Evolutionary conservation across 2,113 vertebrate species (phyloP).

Genomic region (Lontra canadensis): DNA sequence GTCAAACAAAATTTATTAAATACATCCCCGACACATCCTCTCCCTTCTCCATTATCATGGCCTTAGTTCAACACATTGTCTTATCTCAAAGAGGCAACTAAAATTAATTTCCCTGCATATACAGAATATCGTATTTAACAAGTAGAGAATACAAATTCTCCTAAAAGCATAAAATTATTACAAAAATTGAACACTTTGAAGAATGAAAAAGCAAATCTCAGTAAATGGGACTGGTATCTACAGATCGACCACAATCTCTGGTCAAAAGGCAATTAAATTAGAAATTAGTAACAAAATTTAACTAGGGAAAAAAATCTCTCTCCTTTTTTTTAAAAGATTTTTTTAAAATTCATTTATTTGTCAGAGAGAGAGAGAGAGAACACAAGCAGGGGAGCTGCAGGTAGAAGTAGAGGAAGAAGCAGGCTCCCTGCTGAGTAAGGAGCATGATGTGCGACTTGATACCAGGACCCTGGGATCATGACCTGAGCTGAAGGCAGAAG

Average conservation of each 20-base stretch:
- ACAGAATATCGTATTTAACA: background rate
- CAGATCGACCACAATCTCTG: background rate
- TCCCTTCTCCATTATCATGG: background rate
- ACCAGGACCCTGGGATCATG: no score
- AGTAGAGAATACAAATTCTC: slow-evolving; percentile 19
- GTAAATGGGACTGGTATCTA: background rate
- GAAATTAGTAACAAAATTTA: slow-evolving; percentile 35
- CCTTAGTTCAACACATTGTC: background rate
- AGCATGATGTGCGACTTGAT: no score
- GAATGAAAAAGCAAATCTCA: slow-evolving; percentile 5
- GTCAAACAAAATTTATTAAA: background rate
- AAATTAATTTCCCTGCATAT: background rate
- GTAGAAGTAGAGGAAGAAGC: no score
- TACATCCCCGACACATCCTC: background rate
- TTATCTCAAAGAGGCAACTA: background rate
- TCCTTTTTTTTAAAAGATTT: no score
- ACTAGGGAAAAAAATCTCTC: background rate
- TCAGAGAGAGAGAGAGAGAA: no score
- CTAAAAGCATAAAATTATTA: background rate
- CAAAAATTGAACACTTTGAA: background rate
- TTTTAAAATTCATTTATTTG: no score
- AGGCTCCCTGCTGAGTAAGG: no score
- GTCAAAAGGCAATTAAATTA: background rate
- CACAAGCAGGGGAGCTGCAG: no score
- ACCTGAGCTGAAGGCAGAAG: no score